Evolutionary conservation across 2,797 vertebrate genomes (phyloP), one percentile per base, ranked within the genome.

Genomic region (Microcaecilia unicolor): DNA sequence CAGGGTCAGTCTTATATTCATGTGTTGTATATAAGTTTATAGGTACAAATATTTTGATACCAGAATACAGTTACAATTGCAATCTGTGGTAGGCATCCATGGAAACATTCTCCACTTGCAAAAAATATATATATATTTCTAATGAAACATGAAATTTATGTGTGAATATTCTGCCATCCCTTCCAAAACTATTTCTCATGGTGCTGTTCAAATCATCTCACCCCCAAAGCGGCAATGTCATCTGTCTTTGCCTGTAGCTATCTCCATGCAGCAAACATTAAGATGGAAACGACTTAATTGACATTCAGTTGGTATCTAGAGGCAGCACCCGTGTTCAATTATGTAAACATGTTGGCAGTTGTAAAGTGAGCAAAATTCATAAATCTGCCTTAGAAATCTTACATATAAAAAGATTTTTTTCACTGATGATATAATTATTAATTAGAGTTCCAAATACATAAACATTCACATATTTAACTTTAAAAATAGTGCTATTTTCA

Each of bases 261-360:
- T 57, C 36, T 50, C 34, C 32, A 41, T 35, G 37, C 45, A 34
- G 28, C 6, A 13, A n/a, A 10, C 29, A 29, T 38, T 55, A 41
- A 67, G 55, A 32, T 39, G n/a, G n/a, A 44, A 62, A 44, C 13
- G 39, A 54, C 29, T 48, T 55, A 53, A 40, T 34, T 60, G 39
- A 38, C 31, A 63, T 40, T 36, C 39, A 37, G 30, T 42, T 22
- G 18, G 21, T 56, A 38, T 22, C 11, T 25, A 57, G 41, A 42
- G 14, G 44, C 38, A 58, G 31, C 22, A 34, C n/a, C 1, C 2
- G 3, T 33, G 35, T 67, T 55, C 52, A 44, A 15, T 51, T 67
- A 38, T 45, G 37, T 53, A 46, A 59, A 55, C 21, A 35, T 3
- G 4, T 25, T 57, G 20, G 15, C 1, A 0, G 31, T 41, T 44